Conservation (phyloP, 2,113 vertebrate species). For the Gymnogyps californianus region DNA sequence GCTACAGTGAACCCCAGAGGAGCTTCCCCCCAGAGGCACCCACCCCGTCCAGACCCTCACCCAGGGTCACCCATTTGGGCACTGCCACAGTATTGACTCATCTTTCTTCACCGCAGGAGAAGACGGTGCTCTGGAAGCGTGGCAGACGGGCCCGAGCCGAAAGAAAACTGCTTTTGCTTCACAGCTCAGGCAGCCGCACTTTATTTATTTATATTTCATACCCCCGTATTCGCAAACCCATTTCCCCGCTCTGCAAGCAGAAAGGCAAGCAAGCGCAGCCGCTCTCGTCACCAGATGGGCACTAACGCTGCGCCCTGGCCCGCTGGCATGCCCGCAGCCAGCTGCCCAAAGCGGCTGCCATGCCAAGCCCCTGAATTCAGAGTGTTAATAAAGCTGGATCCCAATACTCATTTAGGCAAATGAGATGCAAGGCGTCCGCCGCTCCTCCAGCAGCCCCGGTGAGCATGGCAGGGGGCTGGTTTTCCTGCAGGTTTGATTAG, state of each 20-base stretch:
- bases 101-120: not conserved
- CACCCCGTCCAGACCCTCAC: not conserved
- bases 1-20: not conserved
- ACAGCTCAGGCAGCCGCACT: not conserved
- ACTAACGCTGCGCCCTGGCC: not conserved
- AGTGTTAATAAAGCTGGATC: not conserved
- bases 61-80: not conserved
- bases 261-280: not conserved
- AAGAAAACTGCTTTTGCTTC: not conserved
- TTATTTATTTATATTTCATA: not conserved
- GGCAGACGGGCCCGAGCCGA: not conserved
- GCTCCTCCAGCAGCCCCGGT: not conserved
- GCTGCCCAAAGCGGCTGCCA: not conserved
- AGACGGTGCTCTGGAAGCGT: fast-evolving
- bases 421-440: not conserved
- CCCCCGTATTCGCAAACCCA: not conserved
- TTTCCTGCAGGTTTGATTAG: not conserved
- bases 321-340: not conserved
- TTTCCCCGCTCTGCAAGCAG: not conserved
- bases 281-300: not conserved
- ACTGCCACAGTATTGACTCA: not conserved
- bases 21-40: too few relatives aligned
- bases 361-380: fast-evolving
- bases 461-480: not conserved
- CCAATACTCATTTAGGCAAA: not conserved